Evolutionary conservation across 1,140 invertebrate species (phyloP), one percentile per base, ranked within the genome.

Genomic region (Drosophila pseudoananassae): DNA sequence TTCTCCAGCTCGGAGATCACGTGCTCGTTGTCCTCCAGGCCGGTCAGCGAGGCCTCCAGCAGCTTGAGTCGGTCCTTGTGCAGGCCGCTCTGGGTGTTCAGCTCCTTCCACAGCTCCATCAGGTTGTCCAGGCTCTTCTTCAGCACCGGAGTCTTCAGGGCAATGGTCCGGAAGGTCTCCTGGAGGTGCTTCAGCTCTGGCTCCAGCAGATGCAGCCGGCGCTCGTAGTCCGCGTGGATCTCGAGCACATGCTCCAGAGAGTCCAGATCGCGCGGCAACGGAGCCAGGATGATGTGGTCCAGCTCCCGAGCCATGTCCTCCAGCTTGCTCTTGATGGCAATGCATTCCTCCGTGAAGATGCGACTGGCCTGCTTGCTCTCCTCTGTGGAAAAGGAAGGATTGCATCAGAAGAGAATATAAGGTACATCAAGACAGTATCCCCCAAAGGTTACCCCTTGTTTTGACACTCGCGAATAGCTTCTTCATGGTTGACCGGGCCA

Each of bases 1-100:
- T 97, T 94, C 92, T 99, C 98, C 78, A 98, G 96, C 76, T 98
- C 97, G 10, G 96, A 96, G 49, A 99, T 97, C 15, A 96, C 95
- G 82, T 96, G 95, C 33, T 95, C 95, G 57, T 98, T 96, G 76
- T 98, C 98, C 71, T 99, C 98, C 57, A 99, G 93, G 15, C 97
- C 96, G 56, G 95, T 95, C 15, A 99, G 93, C 3, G 98, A 95
- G 29, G 97, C 96, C 90, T 99, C 98, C 0, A 99, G 94, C 76
- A 96, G 96, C 92, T 99, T 99, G 65, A 99, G 92, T 20, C 91
- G 90, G 71, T 92, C 91, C 69, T 91, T 92, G 57, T 92, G 91
- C 58, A 92, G 70, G 47, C 78, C 78, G 23, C 90, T 91, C 69
- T 92, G 90, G 1, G 91, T 92, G 52, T 92, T 92, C n/a, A 92